Percentiles rank a stretch among this genome's conserved stretches.
Conservation (phyloP, 2,797 vertebrate genomes). For the Phataginus tetradactyla region DNA sequence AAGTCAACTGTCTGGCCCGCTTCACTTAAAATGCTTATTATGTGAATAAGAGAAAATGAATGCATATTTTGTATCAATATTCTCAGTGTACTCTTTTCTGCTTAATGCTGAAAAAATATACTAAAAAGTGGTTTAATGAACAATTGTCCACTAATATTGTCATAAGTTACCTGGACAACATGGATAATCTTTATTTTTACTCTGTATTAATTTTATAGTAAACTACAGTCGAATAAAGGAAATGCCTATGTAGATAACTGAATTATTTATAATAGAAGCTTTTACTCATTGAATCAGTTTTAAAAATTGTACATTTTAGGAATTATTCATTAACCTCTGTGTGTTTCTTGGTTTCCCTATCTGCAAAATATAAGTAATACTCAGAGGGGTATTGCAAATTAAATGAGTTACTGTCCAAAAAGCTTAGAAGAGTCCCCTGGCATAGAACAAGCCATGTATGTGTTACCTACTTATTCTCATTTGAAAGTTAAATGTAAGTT, state of each 20-base stretch:
- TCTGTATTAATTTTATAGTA: conserved; percentile 36
- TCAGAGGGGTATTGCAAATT: neutral
- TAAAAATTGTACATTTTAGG: neutral
- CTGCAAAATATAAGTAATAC: neutral
- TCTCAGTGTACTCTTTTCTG: neutral
- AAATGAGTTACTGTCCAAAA: neutral
- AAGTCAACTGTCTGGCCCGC: neutral
- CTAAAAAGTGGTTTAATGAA: neutral
- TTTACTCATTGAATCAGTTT: neutral
- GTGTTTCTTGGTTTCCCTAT: neutral
- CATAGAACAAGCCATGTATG: neutral
- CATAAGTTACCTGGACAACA: neutral
- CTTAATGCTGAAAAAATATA: neutral
- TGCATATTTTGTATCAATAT: neutral
- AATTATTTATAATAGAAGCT: conserved; percentile 33
- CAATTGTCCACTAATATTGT: neutral
- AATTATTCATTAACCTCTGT: conserved; percentile 10
- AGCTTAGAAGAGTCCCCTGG: neutral
- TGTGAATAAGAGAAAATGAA: neutral
- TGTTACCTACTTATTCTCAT: neutral
- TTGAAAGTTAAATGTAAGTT: neutral
- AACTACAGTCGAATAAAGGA: neutral
- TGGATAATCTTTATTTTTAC: neutral
- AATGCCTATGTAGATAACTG: neutral
- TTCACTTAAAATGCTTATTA: neutral